Base-by-base conservation (phyloP, 2,888 invertebrate species). In the Mesorhabditis spiculigera region DNA sequence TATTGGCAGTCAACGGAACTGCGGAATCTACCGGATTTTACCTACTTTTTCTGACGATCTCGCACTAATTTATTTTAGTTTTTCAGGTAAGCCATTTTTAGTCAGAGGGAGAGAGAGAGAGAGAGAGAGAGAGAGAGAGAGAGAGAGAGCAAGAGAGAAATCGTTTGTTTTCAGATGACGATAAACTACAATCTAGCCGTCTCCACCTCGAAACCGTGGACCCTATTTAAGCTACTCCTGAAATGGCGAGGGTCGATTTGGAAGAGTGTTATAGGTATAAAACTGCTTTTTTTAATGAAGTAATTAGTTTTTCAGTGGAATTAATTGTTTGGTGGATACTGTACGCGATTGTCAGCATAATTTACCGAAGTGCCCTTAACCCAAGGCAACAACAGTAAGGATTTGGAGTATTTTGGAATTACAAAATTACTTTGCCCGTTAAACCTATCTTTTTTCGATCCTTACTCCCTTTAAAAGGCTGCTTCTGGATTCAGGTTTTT, bases 181-280 rank as follows among this genome's bases (percentile, higher is more conserved):
- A 79, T 79, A 65, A 79, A 79, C 70, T 79, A 79, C 69, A 79
- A 79, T 68, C 71, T 79, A 68, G 78, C 78, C 13, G 79, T 79
- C 63, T 79, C 79, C 65, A 79, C 79, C 43, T 78, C 78, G 42
- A 77, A 75, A 65, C 79, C 79, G 63, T 79, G 79, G 79, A 79
- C 79, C 45, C 72, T 79, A 43, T 79, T 79, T 75, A 79, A 79
- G 68, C 66, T 79, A 64, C 73, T 79, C n/a, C 72, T 79, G 13
- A 79, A 79, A 75, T 79, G 79, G 79, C 70, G 79, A 43, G 79
- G 79, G 45, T 74, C 74, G 58, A 79, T 79, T 28, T 79, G 79
- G 79, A 79, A 79, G 65, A 75, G 76, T 28, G 79, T 79, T 43
- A 77, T 78, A 42, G 58, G 58, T 50, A 50, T 28, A 28, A 28